Evolutionary conservation across 2,888 invertebrate species (phyloP), one percentile per base, ranked within the genome.

Genomic region (Aquatica leii): DNA sequence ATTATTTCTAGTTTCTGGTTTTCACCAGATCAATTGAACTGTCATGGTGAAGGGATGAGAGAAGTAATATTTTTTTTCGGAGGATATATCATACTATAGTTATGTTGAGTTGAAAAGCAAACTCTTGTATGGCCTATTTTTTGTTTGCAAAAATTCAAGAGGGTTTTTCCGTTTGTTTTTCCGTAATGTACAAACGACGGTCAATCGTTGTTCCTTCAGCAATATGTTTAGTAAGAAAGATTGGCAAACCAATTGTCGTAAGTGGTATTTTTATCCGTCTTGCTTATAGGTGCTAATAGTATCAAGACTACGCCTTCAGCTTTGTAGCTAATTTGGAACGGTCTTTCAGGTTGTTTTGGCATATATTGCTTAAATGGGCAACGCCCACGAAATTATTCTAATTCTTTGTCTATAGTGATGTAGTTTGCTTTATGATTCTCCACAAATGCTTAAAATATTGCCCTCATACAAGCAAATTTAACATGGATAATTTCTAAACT

Each of bases 231-330:
- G 65, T n/a, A n/a, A n/a, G 34, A 69, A 37, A 12, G 9, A 15
- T 20, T 8, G 17, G 49, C 57, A 62, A 1, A 74, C 71, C 71
- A 74, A 59, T 73, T 73, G 51, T 74, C 73, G 20, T 65, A 58
- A 1, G 72, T 74, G 5, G 75, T 57, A 52, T 73, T 75, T 24
- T 71, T 53, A 1, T 67, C 70, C 20, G 70, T 57, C 15, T 17
- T 17, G 54, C 55, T 35, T 35, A 69, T 59, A 4, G 62, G 67
- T 40, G 37, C n/a, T 14, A n/a, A 62, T 12, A 37, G 52, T 59
- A 67, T 43, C 37, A 21, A 40, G 31, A 67, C 65, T 12, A 71
- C 59, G 49, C 65, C 65, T 35, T 3, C 1, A 9, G 67, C 17
- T 24, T 15, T 35, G 48, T 66, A 65, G 14, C 53, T 59, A 0